A percentile compares a stretch with the other conserved stretches of the same genome.
Conservation (phyloP, 2,888 invertebrate genomes). For the Drosophila tripunctata region DNA sequence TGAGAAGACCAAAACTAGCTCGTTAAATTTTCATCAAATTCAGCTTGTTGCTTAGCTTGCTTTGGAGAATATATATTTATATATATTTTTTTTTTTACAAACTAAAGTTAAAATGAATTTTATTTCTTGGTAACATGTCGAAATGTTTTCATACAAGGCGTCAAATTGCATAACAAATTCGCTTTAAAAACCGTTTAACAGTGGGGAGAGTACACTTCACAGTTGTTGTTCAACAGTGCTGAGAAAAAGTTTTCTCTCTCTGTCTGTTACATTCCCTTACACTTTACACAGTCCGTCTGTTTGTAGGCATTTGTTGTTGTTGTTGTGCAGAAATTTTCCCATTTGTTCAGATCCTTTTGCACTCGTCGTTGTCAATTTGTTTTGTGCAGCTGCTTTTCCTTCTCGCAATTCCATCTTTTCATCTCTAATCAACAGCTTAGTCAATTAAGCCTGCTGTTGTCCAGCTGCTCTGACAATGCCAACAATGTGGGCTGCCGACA, state of each 20-base stretch:
- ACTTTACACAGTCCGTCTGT: neutral
- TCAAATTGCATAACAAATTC: slow-evolving; percentile 7
- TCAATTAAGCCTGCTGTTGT: slow-evolving; percentile 5
- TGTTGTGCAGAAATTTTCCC: neutral
- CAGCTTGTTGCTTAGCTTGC: slow-evolving; percentile 1
- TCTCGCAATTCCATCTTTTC: neutral
- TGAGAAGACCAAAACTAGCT: slow-evolving; percentile 44
- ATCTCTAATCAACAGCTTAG: neutral
- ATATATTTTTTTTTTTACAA: neutral
- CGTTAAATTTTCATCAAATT: slow-evolving; percentile 43
- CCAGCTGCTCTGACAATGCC: slow-evolving; percentile 7
- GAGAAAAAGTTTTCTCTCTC: neutral
- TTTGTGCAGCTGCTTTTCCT: neutral
- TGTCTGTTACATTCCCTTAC: neutral
- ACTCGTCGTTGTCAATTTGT: slow-evolving; percentile 20
- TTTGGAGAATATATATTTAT: no score
- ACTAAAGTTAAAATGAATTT: slow-evolving; percentile 12
- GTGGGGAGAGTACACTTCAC: neutral
- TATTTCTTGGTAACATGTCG: neutral
- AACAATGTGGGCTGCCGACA: neutral
- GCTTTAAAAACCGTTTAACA: neutral
- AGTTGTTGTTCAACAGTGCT: slow-evolving; percentile 6
- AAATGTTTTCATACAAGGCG: neutral
- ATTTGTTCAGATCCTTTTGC: neutral
- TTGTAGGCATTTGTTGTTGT: slow-evolving; percentile 12